A percentile compares a stretch with the other conserved stretches of the same genome.
Evolutionary conservation across 2,888 invertebrate genomes (phyloP).

Genomic region (Harmothoe impar): DNA sequence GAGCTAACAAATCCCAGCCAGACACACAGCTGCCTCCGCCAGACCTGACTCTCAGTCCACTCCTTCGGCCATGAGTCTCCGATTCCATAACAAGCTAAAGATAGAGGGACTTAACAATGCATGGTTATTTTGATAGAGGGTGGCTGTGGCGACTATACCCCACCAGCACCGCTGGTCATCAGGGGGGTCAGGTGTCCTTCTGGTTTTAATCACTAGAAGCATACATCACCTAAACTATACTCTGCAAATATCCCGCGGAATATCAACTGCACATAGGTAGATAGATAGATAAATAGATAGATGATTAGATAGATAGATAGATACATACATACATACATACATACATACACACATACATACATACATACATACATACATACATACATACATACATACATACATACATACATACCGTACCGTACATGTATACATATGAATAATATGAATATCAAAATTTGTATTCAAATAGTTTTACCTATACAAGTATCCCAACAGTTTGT

Average conservation of each 20-base stretch:
- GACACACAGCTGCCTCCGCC: background rate
- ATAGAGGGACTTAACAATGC: background rate
- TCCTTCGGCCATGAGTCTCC: background rate
- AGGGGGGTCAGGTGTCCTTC: too few species aligned
- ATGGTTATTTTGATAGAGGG: background rate
- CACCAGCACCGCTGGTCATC: too few species aligned
- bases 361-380: background rate
- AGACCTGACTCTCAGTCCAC: background rate
- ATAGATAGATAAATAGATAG: conserved; percentile 1
- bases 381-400: background rate
- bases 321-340: background rate
- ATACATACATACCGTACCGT: background rate
- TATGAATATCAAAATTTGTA: too few species aligned
- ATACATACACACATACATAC: background rate
- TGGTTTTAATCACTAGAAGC: background rate
- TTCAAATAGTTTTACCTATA: too few species aligned
- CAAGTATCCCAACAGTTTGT: too few species aligned
- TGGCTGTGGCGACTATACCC: background rate
- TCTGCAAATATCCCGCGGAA: background rate
- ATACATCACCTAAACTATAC: background rate
- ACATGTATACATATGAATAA: background rate
- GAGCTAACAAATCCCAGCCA: conserved; percentile 34
- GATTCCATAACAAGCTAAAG: conserved; percentile 45
- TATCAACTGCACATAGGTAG: background rate
- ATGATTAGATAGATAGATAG: conserved; percentile 3